Conservation (phyloP, 2,113 vertebrate genomes). For the Urocynchramus pylzowi region DNA sequence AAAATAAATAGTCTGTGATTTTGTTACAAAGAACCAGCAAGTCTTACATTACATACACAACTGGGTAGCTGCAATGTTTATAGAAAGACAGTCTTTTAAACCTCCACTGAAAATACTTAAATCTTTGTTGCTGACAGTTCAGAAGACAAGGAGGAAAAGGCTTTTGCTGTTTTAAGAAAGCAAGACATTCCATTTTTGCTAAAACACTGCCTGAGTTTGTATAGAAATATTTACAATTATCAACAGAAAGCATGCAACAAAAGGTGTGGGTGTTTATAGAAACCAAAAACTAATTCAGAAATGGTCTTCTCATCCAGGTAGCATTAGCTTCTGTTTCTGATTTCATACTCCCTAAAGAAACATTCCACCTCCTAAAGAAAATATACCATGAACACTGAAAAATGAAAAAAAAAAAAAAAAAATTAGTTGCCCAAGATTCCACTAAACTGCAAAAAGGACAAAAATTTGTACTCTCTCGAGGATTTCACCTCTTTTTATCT, state of each 20-base stretch:
- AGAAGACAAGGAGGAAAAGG: background rate
- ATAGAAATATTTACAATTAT: background rate
- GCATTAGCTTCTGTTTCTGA: background rate
- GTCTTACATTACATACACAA: background rate
- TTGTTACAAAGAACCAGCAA: background rate
- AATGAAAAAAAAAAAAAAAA: background rate
- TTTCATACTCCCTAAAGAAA: background rate
- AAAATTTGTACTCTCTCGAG: fast-evolving
- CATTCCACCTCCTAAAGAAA: background rate
- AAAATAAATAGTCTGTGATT: background rate
- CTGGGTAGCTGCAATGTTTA: background rate
- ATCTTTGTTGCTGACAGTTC: conserved; percentile 33
- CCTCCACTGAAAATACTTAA: background rate
- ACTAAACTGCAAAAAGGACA: background rate
- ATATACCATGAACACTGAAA: background rate
- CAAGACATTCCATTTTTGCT: background rate
- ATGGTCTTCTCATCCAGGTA: background rate
- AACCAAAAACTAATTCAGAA: background rate
- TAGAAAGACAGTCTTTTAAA: conserved; percentile 11
- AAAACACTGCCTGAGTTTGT: background rate
- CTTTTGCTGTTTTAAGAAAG: background rate
- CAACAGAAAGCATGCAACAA: background rate
- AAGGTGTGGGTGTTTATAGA: background rate
- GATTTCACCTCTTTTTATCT: background rate
- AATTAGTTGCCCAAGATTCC: background rate